Conservation (phyloP, 2,888 invertebrate species). For the Apodemia hepburni region DNA sequence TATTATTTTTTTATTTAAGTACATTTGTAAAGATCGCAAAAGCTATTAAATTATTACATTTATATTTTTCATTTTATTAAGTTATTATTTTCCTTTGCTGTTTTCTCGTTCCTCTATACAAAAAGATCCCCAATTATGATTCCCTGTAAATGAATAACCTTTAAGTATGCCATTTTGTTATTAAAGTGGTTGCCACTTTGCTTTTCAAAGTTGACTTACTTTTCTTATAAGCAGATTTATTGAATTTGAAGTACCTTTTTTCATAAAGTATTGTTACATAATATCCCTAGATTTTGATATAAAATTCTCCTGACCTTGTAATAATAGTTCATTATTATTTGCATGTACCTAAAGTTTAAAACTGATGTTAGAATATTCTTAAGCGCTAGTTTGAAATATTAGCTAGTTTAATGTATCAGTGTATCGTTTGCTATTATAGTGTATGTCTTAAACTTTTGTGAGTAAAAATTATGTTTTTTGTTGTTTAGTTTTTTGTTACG, state of each 20-base stretch:
- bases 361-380: no score
- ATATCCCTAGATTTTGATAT: no score
- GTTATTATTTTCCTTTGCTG: background rate
- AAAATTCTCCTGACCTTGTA: no score
- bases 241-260: background rate
- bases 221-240: background rate
- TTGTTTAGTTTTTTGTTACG: background rate
- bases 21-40: background rate
- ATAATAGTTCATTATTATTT: no score
- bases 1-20: no score
- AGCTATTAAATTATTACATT: background rate
- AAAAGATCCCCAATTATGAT: background rate
- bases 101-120: background rate
- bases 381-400: no score
- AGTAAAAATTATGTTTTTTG: no score
- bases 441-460: background rate
- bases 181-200: background rate
- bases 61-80: background rate
- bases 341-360: no score
- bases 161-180: background rate
- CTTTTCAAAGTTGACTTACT: background rate
- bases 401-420: no score
- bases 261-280: no score
- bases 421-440: background rate
- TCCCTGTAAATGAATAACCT: background rate